Conservation (phyloP, 2,113 vertebrate species). For the Gnathonemus echidnorhynchus region DNA sequence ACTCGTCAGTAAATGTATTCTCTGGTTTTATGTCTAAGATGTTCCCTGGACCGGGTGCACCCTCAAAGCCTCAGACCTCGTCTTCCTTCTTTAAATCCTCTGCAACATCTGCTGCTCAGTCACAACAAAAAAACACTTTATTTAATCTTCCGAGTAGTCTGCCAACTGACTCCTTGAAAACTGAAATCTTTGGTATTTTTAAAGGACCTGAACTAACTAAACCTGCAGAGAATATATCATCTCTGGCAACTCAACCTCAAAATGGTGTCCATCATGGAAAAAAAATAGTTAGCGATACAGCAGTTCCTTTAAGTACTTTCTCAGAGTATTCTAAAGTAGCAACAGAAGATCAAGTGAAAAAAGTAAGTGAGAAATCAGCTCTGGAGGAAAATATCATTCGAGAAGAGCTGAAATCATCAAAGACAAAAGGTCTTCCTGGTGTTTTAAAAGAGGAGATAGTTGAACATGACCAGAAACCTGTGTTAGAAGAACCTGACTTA, state of each 20-base stretch:
- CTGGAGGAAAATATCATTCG: background rate
- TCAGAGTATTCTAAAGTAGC: background rate
- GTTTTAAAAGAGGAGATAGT: background rate
- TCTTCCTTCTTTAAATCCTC: slow-evolving; percentile 58
- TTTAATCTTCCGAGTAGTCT: slow-evolving; percentile 65
- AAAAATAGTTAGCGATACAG: background rate
- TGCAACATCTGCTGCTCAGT: slow-evolving; percentile 42
- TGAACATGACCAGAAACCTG: slow-evolving; percentile 24
- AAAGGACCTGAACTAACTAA: slow-evolving; percentile 57
- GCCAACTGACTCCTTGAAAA: slow-evolving; percentile 64
- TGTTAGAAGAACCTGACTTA: slow-evolving; percentile 21
- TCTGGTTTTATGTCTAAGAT: slow-evolving; percentile 87
- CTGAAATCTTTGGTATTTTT: slow-evolving; percentile 77
- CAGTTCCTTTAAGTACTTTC: slow-evolving; percentile 2
- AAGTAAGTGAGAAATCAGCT: background rate
- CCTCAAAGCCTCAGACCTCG: slow-evolving; percentile 64
- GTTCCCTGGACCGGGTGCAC: slow-evolving; percentile 63
- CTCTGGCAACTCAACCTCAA: slow-evolving; percentile 25
- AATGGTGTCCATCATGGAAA: slow-evolving; percentile 16
- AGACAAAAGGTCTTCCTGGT: background rate
- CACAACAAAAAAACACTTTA: slow-evolving; percentile 73
- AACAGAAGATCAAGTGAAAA: background rate
- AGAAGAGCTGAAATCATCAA: background rate
- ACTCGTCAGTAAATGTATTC: slow-evolving; percentile 68
- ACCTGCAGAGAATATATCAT: slow-evolving; percentile 38